Evolutionary conservation across 2,888 invertebrate genomes (phyloP), one percentile per base, ranked within the genome.

Genomic region (Dioctria rufipes): DNA sequence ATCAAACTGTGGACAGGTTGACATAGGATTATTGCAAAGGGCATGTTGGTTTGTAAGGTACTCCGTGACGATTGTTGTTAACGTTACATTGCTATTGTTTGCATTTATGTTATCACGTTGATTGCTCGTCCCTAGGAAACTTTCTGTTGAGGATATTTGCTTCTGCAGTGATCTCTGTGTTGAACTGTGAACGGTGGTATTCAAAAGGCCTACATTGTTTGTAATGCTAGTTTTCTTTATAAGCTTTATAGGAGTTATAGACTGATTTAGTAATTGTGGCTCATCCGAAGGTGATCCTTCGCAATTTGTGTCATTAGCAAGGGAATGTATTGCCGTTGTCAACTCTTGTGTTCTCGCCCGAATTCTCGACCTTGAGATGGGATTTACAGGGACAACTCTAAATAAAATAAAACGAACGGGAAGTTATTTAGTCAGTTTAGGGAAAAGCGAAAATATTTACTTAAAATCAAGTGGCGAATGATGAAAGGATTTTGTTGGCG

Each of bases 41-140:
- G 98, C 95, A 90, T 99, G 99, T 89, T 99, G 99, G 90, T 98
- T 97, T 85, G 97, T 95, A 78, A 99, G 91, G 90, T 98, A 99
- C 89, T 98, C 98, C 0, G 96, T 98, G 83, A 99, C 96, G 86
- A 99, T 98, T 63, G 95, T 95, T 88, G 97, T 96, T 40, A 99
- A 90, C 0, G 95, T 94, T 80, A 94, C 93, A 5, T 92, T 87
- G 73, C 90, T 71, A 25, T 25, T 25, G 87, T 87, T 5, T 87
- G 83, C 9, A 86, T 86, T 37, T 86, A 83, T 3, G 84, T 84
- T 63, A 87, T 87, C 81, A 86, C 63, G 63, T 84, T 3, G 86
- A 42, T 0, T 88, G 92, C 93, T 86, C 91, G 92, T 3, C 91
- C 92, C 61, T 92, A 90, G 84, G 88, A 86, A 86, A 3, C 9